Percentiles rank a stretch among this genome's conserved stretches.
These are phyloP conservation scores for Struthio camelus DNA, from an alignment of 2,113 vertebrate genomes.

Conservation along the genomic window DNA sequence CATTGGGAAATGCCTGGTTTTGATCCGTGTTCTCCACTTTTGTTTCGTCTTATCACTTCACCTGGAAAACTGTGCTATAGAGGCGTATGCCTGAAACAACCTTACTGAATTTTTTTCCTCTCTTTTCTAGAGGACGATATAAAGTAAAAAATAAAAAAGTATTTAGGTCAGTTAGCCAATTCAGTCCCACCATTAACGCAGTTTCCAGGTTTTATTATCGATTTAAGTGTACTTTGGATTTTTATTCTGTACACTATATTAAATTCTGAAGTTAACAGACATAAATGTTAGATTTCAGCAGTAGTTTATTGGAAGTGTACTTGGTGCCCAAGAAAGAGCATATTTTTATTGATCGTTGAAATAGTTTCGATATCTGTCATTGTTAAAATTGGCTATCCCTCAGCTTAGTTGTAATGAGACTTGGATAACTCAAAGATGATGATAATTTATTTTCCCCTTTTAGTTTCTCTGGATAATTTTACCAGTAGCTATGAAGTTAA, in stretches of 20 bases:
- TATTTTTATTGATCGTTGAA: not conserved
- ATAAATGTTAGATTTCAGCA: not conserved
- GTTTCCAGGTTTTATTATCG: no score
- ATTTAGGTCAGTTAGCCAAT: not conserved
- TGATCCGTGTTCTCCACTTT: rapidly evolving
- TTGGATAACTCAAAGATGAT: no score
- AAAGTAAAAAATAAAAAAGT: rapidly evolving
- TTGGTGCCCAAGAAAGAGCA: not conserved
- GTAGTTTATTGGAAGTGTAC: not conserved
- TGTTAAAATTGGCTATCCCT: not conserved
- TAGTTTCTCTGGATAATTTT: not conserved
- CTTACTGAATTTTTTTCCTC: not conserved
- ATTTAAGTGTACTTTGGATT: not conserved
- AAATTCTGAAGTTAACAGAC: rapidly evolving
- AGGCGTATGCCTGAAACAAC: not conserved
- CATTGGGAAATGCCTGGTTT: no score
- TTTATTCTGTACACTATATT: not conserved
- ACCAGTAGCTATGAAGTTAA: rapidly evolving
- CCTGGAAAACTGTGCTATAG: not conserved
- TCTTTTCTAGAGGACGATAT: no score
- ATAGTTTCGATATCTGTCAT: not conserved
- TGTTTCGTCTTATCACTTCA: not conserved
- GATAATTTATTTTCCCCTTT: not conserved
- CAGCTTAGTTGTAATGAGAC: not conserved
- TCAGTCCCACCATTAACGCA: not conserved